phyloP scores from a whole-genome alignment of 1,140 invertebrate species.

The Colletes latitarsis region DNA sequence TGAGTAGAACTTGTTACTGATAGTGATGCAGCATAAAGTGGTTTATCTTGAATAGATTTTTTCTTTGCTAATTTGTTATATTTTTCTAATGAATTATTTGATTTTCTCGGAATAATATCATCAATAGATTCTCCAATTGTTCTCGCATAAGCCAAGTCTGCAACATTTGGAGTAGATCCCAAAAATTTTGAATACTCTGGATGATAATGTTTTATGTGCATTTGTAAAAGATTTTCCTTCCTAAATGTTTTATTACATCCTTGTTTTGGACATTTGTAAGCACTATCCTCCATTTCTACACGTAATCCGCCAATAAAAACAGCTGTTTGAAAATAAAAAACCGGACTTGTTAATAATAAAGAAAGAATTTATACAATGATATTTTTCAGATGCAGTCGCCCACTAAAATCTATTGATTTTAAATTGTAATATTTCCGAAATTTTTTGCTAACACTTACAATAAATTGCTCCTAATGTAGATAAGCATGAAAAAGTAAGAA shows the following conservation, averaged over 20 bases:
- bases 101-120: constrained; percentile 80
- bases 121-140: constrained; percentile 84
- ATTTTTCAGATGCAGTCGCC: background rate
- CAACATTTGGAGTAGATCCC: constrained; percentile 90
- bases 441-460: constrained; percentile 66
- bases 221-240: constrained; percentile 93
- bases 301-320: constrained; percentile 86
- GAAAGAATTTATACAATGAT: constrained; percentile 2
- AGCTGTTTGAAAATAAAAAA: constrained; percentile 62
- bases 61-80: constrained; percentile 73
- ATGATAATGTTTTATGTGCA: constrained; percentile 96
- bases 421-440: constrained; percentile 15
- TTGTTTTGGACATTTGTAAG: constrained; percentile 90
- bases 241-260: constrained; percentile 93
- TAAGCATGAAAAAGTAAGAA: constrained; percentile 55
- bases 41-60: constrained; percentile 67
- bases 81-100: constrained; percentile 69
- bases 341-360: constrained; percentile 14
- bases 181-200: constrained; percentile 88
- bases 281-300: constrained; percentile 86
- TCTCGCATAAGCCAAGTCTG: constrained; percentile 90
- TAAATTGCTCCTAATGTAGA: constrained; percentile 68
- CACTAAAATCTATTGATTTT: constrained; percentile 5
- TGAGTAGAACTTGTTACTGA: constrained; percentile 24
- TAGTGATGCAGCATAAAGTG: constrained; percentile 25